These are phyloP conservation scores for Hepsetus odoe DNA, from an alignment of 2,113 vertebrate species.

Conservation along the genomic window DNA sequence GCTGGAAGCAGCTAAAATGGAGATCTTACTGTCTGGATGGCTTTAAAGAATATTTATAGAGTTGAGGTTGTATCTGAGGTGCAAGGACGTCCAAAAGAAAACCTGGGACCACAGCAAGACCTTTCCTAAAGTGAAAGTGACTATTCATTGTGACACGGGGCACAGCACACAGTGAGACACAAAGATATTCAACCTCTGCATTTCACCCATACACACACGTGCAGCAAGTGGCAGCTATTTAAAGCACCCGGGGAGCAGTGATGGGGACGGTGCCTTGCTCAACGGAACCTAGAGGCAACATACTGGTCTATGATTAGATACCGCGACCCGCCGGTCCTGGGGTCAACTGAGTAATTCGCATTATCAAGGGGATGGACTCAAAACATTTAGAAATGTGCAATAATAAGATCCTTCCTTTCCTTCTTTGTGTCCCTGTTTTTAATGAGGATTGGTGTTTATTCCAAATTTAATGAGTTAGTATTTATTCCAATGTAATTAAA, in stretches of 20 bases:
- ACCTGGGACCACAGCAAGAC: neutral
- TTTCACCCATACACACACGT: too few species aligned
- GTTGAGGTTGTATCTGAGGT: neutral
- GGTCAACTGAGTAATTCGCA: neutral
- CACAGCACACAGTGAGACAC: too few species aligned
- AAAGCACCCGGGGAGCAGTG: too few species aligned
- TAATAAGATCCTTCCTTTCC: neutral
- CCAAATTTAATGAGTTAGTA: neutral
- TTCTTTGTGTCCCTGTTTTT: neutral
- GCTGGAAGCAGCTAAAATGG: slow-evolving; percentile 22
- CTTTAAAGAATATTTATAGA: slow-evolving; percentile 31
- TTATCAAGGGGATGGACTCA: neutral
- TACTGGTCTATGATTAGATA: too few species aligned
- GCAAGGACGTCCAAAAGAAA: neutral
- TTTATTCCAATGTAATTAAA: too few species aligned
- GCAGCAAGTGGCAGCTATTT: too few species aligned
- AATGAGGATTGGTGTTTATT: neutral
- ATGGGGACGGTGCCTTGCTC: too few species aligned
- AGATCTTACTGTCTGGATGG: slow-evolving; percentile 10
- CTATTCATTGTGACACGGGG: too few species aligned
- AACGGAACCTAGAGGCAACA: too few species aligned
- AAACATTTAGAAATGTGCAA: neutral
- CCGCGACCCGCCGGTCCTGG: too few species aligned
- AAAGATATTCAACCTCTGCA: too few species aligned
- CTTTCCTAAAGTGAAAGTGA: neutral